Percentiles rank a stretch among this genome's conserved stretches.
Evolutionary conservation across 2,888 invertebrate genomes (phyloP).

Genomic region (Falcaria lacertinaria): DNA sequence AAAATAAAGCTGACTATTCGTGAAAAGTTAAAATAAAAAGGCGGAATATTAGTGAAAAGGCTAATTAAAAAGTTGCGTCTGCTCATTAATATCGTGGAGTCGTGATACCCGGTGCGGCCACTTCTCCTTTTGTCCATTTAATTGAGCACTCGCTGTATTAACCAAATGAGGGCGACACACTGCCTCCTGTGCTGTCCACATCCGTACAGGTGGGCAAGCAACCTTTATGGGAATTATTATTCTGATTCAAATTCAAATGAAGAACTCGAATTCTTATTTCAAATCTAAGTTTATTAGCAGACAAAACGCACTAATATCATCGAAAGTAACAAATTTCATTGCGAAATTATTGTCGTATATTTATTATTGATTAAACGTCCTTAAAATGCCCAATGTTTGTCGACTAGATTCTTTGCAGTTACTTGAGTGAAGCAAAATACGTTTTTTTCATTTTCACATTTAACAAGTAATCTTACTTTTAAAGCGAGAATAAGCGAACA

Average conservation of each 20-base stretch:
- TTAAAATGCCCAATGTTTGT: too few relatives aligned
- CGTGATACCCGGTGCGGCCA: constrained; percentile 56
- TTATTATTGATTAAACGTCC: too few relatives aligned
- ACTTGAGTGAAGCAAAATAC: too few relatives aligned
- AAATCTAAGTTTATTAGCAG: too few relatives aligned
- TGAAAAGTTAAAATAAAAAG: constrained; percentile 33
- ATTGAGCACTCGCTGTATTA: constrained; percentile 69
- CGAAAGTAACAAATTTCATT: too few relatives aligned
- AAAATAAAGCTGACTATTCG: not conserved
- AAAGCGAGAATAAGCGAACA: too few relatives aligned
- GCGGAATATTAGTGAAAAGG: constrained; percentile 26
- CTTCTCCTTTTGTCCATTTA: constrained; percentile 68
- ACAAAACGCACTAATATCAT: too few relatives aligned
- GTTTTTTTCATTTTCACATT: too few relatives aligned
- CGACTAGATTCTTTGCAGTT: too few relatives aligned
- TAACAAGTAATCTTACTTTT: too few relatives aligned
- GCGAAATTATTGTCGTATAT: too few relatives aligned
- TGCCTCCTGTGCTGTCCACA: constrained; percentile 14
- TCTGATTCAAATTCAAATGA: not conserved
- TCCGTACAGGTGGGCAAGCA: constrained; percentile 17
- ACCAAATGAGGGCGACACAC: constrained; percentile 68
- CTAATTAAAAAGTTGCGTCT: constrained; percentile 67
- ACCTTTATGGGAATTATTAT: not conserved
- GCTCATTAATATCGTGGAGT: constrained; percentile 58
- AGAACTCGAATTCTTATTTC: too few relatives aligned